Conservation (phyloP, 2,113 vertebrate species). For the Cichladusa arquata region DNA sequence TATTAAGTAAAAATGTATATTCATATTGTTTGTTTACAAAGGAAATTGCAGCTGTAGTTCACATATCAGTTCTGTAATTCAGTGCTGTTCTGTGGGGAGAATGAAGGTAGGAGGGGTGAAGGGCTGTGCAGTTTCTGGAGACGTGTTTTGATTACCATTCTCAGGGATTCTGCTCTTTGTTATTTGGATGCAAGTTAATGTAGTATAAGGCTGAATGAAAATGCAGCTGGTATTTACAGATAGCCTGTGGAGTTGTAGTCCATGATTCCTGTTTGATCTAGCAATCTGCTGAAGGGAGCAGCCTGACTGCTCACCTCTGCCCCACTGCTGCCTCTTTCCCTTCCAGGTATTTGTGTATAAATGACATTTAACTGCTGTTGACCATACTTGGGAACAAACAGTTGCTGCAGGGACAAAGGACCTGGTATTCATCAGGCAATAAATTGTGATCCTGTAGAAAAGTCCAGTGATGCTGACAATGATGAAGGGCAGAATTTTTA, state of each 20-base stretch:
- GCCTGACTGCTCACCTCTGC: background rate
- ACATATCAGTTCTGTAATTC: background rate
- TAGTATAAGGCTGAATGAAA: background rate
- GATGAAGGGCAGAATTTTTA: background rate
- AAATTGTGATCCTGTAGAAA: background rate
- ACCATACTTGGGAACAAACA: background rate
- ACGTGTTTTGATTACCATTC: background rate
- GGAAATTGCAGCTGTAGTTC: background rate
- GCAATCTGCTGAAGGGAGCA: background rate
- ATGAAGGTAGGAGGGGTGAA: background rate
- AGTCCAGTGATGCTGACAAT: background rate
- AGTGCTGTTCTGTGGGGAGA: background rate
- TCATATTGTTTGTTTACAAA: background rate
- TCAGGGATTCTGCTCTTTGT: background rate
- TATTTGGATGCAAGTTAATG: background rate
- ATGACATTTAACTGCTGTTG: background rate
- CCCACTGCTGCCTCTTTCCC: background rate
- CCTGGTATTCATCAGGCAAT: background rate
- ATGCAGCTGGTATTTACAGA: background rate
- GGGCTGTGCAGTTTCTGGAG: background rate
- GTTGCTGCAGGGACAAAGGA: background rate
- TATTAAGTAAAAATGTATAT: background rate
- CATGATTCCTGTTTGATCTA: background rate
- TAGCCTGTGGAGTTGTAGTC: background rate
- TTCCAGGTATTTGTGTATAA: background rate